Evolutionary conservation across 30 jellyfish, hydroid and myxozoan genomes (phyloP), one percentile per base, ranked within the genome.

Genomic region (Aurelia sp.): DNA sequence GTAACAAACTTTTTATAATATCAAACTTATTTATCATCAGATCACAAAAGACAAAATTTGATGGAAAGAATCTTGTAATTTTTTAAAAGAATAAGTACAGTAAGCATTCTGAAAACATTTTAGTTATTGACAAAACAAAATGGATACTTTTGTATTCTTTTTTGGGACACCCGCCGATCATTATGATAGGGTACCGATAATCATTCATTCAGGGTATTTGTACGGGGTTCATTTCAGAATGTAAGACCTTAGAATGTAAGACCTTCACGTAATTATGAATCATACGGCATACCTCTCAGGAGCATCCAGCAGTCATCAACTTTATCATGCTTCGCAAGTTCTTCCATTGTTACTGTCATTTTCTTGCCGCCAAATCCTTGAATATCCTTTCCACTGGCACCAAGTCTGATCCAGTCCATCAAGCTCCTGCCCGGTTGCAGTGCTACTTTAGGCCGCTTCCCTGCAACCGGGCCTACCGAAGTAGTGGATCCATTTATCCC

Each of bases 321-420:
- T 67, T 76, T 81, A 71, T 76, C 62, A 67, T 96, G 99, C 62
- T 86, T 87, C 0, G 89, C 76, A 17, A 96, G 87, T 78, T 96
- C 99, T 75, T 80, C 91, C 88, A 78, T 76, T n/a, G 98, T 69
- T 10, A 95, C 91, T 3, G 97, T 59, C 52, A 33, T 68, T 7
- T 62, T 63, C 33, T 72, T 84, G 19, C 99, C 99, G n/a, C 87
- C 86, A 50, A 83, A 78, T 8, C 99, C 99, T 71, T 89, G 98
- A 13, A 95, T 47, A 73, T 95, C 97, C 18, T 38, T 68, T 13
- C 97, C 97, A 80, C 97, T 87, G 19, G 86, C 63, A 2, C 94
- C 99, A 44, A 77, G 75, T 63, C 98, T 82, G 19, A 95, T 79
- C 99, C 99, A 95, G 77, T 95, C 97, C 99, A 95, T 95, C 71